Conservation (phyloP, 2,113 vertebrate species). For the Beaufortia kweichowensis region DNA sequence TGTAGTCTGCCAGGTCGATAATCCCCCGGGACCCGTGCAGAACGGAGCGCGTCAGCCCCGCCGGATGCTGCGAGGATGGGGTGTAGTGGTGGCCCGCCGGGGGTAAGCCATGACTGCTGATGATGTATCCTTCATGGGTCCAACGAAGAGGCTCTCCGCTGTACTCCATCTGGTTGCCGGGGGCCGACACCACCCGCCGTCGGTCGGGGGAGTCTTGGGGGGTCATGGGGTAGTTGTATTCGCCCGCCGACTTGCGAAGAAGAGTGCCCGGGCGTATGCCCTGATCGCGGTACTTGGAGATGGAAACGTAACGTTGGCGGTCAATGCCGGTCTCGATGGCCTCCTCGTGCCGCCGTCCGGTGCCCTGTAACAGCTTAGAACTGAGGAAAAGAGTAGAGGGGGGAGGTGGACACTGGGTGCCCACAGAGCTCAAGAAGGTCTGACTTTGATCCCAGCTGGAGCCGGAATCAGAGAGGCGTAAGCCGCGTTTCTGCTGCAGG, state of each 20-base stretch:
- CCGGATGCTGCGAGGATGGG: slow-evolving; percentile 62
- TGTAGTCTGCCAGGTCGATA: slow-evolving; percentile 84
- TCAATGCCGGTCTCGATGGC: slow-evolving; percentile 59
- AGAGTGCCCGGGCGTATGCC: slow-evolving; percentile 68
- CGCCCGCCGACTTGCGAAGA: slow-evolving; percentile 79
- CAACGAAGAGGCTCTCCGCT: slow-evolving; percentile 76
- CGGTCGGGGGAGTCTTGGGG: slow-evolving; percentile 87
- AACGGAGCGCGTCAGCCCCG: slow-evolving; percentile 66
- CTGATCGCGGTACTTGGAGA: slow-evolving; percentile 73
- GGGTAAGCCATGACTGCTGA: slow-evolving; percentile 79
- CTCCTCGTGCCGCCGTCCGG: slow-evolving; percentile 62
- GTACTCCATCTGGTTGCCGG: slow-evolving; percentile 78
- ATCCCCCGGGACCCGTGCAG: slow-evolving; percentile 69
- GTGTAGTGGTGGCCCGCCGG: slow-evolving; percentile 70
- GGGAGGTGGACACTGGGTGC: slow-evolving; percentile 66
- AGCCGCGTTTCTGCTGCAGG: slow-evolving; percentile 86
- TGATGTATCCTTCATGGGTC: slow-evolving; percentile 86
- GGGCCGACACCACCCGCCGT: slow-evolving; percentile 88
- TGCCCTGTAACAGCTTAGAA: slow-evolving; percentile 75
- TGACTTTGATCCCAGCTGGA: slow-evolving; percentile 89
- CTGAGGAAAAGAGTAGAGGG: slow-evolving; percentile 75
- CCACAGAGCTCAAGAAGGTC: slow-evolving; percentile 79
- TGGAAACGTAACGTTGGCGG: slow-evolving; percentile 77
- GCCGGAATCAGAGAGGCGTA: slow-evolving; percentile 79
- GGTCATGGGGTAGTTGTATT: slow-evolving; percentile 82